A percentile compares a stretch with the other conserved stretches of the same genome.
phyloP scores from a whole-genome alignment of 2,888 invertebrate species.

The Leptogaster cylindrica region DNA sequence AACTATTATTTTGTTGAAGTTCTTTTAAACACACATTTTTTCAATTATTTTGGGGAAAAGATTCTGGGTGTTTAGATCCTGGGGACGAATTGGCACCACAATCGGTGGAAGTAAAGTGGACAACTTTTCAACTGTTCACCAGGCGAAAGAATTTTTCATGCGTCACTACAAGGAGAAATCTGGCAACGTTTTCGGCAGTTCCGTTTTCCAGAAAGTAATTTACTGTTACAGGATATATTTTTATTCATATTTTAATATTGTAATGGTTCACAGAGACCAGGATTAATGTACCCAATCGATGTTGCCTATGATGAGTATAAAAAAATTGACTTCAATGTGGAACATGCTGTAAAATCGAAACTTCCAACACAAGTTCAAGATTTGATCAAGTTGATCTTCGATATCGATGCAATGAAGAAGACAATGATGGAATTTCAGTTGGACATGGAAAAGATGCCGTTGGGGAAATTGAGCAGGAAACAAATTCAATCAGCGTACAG shows the following conservation, averaged over 20 bases:
- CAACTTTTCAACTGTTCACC: slow-evolving; percentile 60
- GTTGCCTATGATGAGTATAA: slow-evolving; percentile 78
- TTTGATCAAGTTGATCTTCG: slow-evolving; percentile 85
- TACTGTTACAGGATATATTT: too few species aligned
- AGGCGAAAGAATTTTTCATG: slow-evolving; percentile 71
- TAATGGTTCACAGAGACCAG: slow-evolving; percentile 74
- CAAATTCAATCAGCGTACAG: slow-evolving; percentile 87
- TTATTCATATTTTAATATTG: too few species aligned
- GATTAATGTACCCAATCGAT: slow-evolving; percentile 74
- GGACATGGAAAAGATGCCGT: slow-evolving; percentile 97
- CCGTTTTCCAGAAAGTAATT: slow-evolving; percentile 72
- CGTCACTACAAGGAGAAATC: slow-evolving; percentile 77
- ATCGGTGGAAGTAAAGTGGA: slow-evolving; percentile 80
- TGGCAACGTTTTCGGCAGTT: slow-evolving; percentile 77
- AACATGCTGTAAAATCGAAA: slow-evolving; percentile 67
- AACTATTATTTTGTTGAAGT: not conserved
- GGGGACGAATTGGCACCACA: slow-evolving; percentile 97
- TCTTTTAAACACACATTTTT: slow-evolving; percentile 63
- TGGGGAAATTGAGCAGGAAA: slow-evolving; percentile 91
- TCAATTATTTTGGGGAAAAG: slow-evolving; percentile 55
- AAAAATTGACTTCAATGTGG: slow-evolving; percentile 48
- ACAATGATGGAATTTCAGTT: slow-evolving; percentile 94
- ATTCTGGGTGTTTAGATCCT: slow-evolving; percentile 85
- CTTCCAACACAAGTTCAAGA: slow-evolving; percentile 80
- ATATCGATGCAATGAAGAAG: slow-evolving; percentile 89